Conservation (phyloP, 2,888 invertebrate species). For the Leuctra nigra region DNA sequence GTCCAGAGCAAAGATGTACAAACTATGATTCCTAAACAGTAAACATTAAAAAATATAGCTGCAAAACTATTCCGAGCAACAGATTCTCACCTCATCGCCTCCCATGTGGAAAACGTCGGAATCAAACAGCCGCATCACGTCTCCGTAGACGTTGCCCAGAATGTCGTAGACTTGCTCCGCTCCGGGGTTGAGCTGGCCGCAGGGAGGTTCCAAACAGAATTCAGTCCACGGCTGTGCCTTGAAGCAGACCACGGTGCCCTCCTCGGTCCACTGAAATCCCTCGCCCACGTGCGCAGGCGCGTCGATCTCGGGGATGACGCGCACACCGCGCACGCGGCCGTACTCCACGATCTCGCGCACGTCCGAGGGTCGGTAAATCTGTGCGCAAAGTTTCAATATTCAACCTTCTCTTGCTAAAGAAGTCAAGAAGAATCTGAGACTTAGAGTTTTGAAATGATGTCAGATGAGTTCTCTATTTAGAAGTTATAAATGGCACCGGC, state of each 20-base stretch:
- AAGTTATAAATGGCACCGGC: too few relatives aligned
- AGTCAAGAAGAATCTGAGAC: too few relatives aligned
- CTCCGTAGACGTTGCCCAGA: conserved; percentile 65
- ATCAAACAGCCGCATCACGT: conserved; percentile 64
- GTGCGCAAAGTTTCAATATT: too few relatives aligned
- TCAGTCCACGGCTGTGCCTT: conserved; percentile 62
- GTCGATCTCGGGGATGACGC: conserved; percentile 87
- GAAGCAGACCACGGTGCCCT: conserved; percentile 35
- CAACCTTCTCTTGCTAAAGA: too few relatives aligned
- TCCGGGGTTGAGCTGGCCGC: conserved; percentile 74
- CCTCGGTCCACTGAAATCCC: conserved; percentile 76
- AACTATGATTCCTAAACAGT: too few relatives aligned
- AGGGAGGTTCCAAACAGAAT: conserved; percentile 79
- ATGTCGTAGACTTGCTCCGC: conserved; percentile 61
- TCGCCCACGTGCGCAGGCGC: conserved; percentile 87
- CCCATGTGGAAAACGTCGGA: conserved; percentile 85
- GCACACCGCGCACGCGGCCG: conserved; percentile 67
- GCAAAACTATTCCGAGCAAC: too few relatives aligned
- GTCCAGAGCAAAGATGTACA: too few relatives aligned
- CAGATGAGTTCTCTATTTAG: too few relatives aligned
- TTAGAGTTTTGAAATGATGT: too few relatives aligned
- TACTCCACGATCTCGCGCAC: conserved; percentile 64
- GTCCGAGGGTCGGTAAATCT: conserved; percentile 64
- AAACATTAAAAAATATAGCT: too few relatives aligned
- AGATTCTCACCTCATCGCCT: conserved; percentile 83